These are phyloP conservation scores for Casuarius casuarius DNA, from an alignment of 2,113 vertebrate genomes.

Conservation along the genomic window DNA sequence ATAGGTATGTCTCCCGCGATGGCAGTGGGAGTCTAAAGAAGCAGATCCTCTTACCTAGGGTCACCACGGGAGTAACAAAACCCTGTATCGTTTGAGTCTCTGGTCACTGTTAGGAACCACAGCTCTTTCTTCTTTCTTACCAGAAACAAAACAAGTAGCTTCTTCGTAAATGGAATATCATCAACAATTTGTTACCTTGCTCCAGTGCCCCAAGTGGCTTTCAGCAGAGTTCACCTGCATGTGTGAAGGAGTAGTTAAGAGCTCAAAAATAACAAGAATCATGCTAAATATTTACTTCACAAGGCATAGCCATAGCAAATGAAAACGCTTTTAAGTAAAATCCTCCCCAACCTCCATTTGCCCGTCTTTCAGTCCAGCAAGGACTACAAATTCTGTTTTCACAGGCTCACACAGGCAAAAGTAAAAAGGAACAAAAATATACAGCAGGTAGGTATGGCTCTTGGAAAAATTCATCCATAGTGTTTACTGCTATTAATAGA, in stretches of 20 bases:
- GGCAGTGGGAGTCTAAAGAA: background rate
- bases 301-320: background rate
- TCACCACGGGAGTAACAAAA: rapidly evolving
- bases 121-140: background rate
- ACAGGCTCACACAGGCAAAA: background rate
- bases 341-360: background rate
- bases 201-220: background rate
- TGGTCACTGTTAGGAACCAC: background rate
- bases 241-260: background rate
- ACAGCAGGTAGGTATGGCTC: background rate
- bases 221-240: background rate
- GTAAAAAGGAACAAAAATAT: constrained; percentile 9
- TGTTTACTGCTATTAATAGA: constrained; percentile 22
- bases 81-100: background rate
- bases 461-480: background rate
- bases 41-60: background rate
- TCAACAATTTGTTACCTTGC: background rate
- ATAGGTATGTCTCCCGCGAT: background rate
- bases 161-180: background rate
- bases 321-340: background rate
- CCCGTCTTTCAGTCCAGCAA: background rate
- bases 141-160: background rate
- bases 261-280: background rate
- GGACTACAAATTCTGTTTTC: background rate
- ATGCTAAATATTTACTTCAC: background rate